Conservation (phyloP, 2,113 vertebrate genomes). For the Stegostoma tigrinum region DNA sequence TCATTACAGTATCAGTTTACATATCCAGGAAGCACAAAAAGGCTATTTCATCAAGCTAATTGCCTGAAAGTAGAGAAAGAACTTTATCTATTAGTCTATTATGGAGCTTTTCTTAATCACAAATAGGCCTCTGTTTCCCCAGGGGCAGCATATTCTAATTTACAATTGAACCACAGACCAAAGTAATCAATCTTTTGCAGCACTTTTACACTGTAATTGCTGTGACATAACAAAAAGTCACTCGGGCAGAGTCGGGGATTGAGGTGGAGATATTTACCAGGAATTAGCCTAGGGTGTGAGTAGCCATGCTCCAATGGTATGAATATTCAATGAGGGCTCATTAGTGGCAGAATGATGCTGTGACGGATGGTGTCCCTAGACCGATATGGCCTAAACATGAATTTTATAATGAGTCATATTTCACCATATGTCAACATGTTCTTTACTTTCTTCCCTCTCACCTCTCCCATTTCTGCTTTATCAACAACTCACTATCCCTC, state of each 20-base stretch:
- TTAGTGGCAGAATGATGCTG: conserved; percentile 68
- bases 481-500: conserved; percentile 9
- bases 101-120: conserved; percentile 97
- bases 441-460: conserved; percentile 25
- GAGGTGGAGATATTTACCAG: conserved; percentile 62
- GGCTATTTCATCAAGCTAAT: conserved; percentile 98
- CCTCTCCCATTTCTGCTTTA: conserved; percentile 1
- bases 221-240: conserved; percentile 74
- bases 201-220: conserved; percentile 88
- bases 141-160: conserved; percentile 94
- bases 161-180: conserved; percentile 98
- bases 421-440: conserved; percentile 65
- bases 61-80: conserved; percentile 94
- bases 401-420: conserved; percentile 79
- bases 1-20: conserved; percentile 90
- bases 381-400: conserved; percentile 72
- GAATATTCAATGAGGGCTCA: conserved; percentile 78
- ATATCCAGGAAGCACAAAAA: conserved; percentile 75
- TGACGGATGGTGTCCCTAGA: conserved; percentile 72
- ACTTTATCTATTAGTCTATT: conserved; percentile 93
- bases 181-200: conserved; percentile 96
- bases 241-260: conserved; percentile 61
- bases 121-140: conserved; percentile 89
- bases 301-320: conserved; percentile 49
- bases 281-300: conserved; percentile 47